These are phyloP conservation scores for Ophthalmolycus amberensis DNA, from an alignment of 2,113 vertebrate genomes.

Conservation along the genomic window DNA sequence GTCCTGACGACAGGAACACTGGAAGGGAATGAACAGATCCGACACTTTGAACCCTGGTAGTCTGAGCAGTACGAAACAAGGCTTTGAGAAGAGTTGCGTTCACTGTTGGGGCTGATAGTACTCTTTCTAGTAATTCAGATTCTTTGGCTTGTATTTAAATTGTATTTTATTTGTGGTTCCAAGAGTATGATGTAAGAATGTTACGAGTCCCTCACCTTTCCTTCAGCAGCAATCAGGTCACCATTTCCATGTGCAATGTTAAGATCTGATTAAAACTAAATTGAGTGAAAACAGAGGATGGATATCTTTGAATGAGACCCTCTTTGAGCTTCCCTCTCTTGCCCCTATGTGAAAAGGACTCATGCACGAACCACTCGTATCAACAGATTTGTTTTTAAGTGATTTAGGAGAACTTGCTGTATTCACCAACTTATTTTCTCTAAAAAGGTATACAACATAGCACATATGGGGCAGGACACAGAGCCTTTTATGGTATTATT, in stretches of 20 bases:
- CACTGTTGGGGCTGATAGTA: no score
- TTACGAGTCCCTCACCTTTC: neutral
- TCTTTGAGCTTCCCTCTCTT: neutral
- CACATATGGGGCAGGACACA: no score
- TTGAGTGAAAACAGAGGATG: neutral
- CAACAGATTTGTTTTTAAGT: no score
- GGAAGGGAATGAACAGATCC: constrained; percentile 1
- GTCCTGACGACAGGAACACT: constrained; percentile 98
- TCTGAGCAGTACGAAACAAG: neutral
- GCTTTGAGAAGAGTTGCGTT: neutral
- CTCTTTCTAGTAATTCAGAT: neutral
- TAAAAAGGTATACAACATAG: neutral
- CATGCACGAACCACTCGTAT: no score
- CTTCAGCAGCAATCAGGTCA: neutral
- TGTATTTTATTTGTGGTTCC: neutral
- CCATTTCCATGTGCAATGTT: neutral
- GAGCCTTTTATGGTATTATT: no score
- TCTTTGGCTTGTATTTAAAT: neutral
- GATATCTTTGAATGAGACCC: neutral
- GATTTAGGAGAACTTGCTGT: neutral
- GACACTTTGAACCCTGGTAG: neutral
- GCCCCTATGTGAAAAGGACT: neutral
- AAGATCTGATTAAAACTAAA: neutral
- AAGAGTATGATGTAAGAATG: neutral
- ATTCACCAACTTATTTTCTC: no score